Evolutionary conservation across 2,797 vertebrate genomes (phyloP).

Genomic region (Pantherophis vulpinus): DNA sequence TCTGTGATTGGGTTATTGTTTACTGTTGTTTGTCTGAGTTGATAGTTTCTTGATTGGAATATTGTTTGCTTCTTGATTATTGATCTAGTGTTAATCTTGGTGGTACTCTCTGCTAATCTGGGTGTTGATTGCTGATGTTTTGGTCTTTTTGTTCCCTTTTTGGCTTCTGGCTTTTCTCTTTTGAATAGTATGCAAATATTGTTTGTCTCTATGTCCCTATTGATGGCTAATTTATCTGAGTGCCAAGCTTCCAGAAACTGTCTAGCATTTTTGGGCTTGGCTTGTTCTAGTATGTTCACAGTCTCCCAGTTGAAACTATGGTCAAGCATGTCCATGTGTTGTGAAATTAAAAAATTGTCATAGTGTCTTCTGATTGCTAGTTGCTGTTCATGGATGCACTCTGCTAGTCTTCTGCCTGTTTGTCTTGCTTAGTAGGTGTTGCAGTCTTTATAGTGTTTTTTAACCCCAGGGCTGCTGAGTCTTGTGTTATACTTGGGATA

Average conservation of each 20-base stretch:
- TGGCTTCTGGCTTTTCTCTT: not conserved
- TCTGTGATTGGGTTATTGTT: not conserved
- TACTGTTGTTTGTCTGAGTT: not conserved
- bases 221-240: not conserved
- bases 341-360: not conserved
- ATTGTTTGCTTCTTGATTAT: not conserved
- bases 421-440: not conserved
- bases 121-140: not conserved
- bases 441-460: not conserved
- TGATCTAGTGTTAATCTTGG: not conserved
- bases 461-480: not conserved
- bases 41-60: not conserved
- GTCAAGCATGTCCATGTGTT: not conserved
- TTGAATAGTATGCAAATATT: not conserved
- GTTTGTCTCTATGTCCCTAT: not conserved
- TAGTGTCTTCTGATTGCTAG: not conserved
- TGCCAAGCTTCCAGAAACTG: not conserved
- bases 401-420: not conserved
- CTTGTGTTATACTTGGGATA: not conserved
- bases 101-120: not conserved
- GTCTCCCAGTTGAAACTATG: not conserved
- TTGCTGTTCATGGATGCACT: not conserved
- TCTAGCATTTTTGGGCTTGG: not conserved
- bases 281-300: not conserved
- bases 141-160: not conserved